Percentiles rank a stretch among this genome's conserved stretches.
These are phyloP conservation scores for Spodoptera picta DNA, from an alignment of 2,888 invertebrate genomes.

Conservation along the genomic window DNA sequence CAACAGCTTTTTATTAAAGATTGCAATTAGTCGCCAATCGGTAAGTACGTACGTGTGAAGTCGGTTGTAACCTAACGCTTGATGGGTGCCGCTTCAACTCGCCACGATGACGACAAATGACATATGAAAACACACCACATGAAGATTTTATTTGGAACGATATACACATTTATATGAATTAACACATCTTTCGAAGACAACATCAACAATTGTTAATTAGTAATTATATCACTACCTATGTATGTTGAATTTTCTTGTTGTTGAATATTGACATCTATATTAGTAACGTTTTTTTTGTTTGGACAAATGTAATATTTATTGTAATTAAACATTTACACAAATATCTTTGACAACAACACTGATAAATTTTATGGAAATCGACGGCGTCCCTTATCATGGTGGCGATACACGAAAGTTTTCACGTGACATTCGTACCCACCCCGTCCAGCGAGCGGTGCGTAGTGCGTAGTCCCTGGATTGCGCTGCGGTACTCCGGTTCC, in stretches of 20 bases:
- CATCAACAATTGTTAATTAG: slow-evolving; percentile 4
- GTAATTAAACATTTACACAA: slow-evolving; percentile 17
- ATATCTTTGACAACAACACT: slow-evolving; percentile 16
- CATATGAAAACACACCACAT: slow-evolving; percentile 35
- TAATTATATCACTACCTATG: too few species aligned
- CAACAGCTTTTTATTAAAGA: slow-evolving; percentile 39
- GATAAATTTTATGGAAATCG: slow-evolving; percentile 19
- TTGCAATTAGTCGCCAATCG: slow-evolving; percentile 30
- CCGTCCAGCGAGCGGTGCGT: slow-evolving; percentile 2
- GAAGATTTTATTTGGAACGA: slow-evolving; percentile 28
- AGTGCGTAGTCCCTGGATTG: slow-evolving; percentile 14
- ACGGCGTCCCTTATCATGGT: slow-evolving; percentile 22
- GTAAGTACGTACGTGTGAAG: slow-evolving; percentile 15
- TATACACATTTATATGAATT: slow-evolving; percentile 9
- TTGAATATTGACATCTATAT: slow-evolving; percentile 26
- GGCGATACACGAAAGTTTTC: slow-evolving; percentile 25
- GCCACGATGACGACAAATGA: slow-evolving; percentile 35
- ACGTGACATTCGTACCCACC: slow-evolving; percentile 31
- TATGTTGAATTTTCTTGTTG: slow-evolving; percentile 3
- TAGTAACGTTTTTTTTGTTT: slow-evolving; percentile 29
- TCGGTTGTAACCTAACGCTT: slow-evolving; percentile 5
- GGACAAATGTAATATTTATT: slow-evolving; percentile 12
- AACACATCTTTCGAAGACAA: slow-evolving; percentile 14
- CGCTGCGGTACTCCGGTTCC: not conserved
- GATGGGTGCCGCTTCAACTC: slow-evolving; percentile 6